Evolutionary conservation across 2,113 vertebrate genomes (phyloP), one percentile per base, ranked within the genome.

Genomic region (Toxotes chatareus): DNA sequence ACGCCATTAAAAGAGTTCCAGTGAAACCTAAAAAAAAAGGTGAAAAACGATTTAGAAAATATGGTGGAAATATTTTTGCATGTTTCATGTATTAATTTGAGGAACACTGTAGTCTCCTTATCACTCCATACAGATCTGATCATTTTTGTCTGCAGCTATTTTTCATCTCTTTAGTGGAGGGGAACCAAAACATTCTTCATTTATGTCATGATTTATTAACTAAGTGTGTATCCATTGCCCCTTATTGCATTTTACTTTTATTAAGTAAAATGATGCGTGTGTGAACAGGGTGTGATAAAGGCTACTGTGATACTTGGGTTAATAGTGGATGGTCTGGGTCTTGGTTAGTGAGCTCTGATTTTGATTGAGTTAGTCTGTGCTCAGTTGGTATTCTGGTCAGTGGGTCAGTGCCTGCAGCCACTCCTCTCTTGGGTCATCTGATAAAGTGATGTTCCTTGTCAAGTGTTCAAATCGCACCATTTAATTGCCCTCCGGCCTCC

Each of bases 381-480:
- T 69, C 17, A 40, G 86, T 90, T 83, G 66, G 51, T 82, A 85
- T 90, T 83, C 77, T 77, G 85, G 85, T 89, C 85, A 89, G 90
- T 88, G 83, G 84, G 90, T 84, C 85, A 81, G 66, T 7, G 80
- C 90, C 89, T 76, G 83, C 53, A 87, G 88, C 80, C 66, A 12
- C 60, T 60, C 69, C 64, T 61, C 80, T 88, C 78, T 70, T 31
- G 73, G 72, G 85, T 64, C 42, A 0, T 91, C 89, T 10, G 44
- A 76, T 90, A 82, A 91, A 88, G 68, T 77, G 79, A 89, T 83
- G 78, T 84, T 92, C 64, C 77, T 86, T 76, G 16, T 91, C 83
- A 86, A 87, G 83, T 86, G 80, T 86, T 89, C 82, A 80, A 86
- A 89, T 89, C 80, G 73, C 73, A 88, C 63, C 76, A 44, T 91